Conservation (phyloP, 1,140 invertebrate species). For the Scaptomyza montana region DNA sequence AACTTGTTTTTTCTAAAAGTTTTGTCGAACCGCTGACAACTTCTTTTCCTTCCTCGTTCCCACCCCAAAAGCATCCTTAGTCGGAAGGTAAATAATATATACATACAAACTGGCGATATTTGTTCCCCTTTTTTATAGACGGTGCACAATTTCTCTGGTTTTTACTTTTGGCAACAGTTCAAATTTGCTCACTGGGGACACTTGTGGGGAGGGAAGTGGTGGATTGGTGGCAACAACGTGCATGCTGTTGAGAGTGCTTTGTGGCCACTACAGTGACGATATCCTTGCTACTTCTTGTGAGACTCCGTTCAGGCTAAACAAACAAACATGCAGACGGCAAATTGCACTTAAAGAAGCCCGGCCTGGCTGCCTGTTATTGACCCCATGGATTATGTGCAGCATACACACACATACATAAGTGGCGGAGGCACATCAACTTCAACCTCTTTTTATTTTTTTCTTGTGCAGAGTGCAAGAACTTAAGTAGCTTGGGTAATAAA, state of each 20-base stretch:
- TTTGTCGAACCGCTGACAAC: not conserved
- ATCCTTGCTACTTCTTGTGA: not conserved
- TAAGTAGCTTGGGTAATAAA: slow-evolving; percentile 52
- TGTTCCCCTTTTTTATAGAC: not conserved
- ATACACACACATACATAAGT: slow-evolving; percentile 26
- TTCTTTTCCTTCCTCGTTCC: not conserved
- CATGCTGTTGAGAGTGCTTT: slow-evolving; percentile 2
- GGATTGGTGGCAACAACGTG: slow-evolving; percentile 17
- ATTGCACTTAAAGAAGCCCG: slow-evolving; percentile 9
- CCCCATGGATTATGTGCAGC: slow-evolving; percentile 73
- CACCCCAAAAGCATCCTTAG: slow-evolving; percentile 1
- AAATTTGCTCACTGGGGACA: slow-evolving; percentile 42
- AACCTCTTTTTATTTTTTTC: slow-evolving; percentile 5
- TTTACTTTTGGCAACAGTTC: slow-evolving; percentile 61
- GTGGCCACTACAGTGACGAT: slow-evolving; percentile 18
- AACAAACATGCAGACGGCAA: slow-evolving; percentile 39
- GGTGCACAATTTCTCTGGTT: slow-evolving; percentile 22
- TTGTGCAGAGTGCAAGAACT: slow-evolving; percentile 41
- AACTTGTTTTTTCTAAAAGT: not conserved
- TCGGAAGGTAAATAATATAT: slow-evolving; percentile 19
- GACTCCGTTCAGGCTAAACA: slow-evolving; percentile 14
- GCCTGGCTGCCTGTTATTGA: slow-evolving; percentile 54
- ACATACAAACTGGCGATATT: slow-evolving; percentile 3
- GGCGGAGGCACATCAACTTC: slow-evolving; percentile 50
- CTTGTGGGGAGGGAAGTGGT: not conserved